phyloP scores from a whole-genome alignment of 2,888 invertebrate species.

The Cryptocephalus moraei region DNA sequence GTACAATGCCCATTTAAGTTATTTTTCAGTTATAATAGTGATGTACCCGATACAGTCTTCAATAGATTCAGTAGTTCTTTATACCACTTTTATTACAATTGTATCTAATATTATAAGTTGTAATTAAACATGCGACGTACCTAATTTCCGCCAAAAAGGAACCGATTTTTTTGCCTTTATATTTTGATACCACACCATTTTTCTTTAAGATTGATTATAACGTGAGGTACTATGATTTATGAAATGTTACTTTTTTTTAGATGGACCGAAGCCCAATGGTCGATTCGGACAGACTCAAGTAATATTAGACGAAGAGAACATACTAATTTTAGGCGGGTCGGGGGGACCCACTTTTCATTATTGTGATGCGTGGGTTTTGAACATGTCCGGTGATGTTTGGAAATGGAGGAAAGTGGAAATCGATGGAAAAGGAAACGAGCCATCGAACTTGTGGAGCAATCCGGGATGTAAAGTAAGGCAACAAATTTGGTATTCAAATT shows the following conservation, averaged over 20 bases:
- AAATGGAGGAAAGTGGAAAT: conserved; percentile 67
- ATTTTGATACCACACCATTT: too few species aligned
- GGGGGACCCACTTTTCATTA: conserved; percentile 81
- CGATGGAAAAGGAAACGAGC: conserved; percentile 66
- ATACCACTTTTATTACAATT: too few species aligned
- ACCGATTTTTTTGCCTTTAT: too few species aligned
- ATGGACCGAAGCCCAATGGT: conserved; percentile 24
- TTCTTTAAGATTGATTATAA: too few species aligned
- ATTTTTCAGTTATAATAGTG: too few species aligned
- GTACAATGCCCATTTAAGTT: too few species aligned
- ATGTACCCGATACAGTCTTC: too few species aligned
- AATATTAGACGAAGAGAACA: conserved; percentile 62
- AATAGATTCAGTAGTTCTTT: too few species aligned
- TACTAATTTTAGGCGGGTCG: conserved; percentile 78
- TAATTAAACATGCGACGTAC: too few species aligned
- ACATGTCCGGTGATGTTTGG: conserved; percentile 60
- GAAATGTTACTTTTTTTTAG: conserved; percentile 18
- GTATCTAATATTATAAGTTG: too few species aligned
- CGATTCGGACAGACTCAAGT: conserved; percentile 92
- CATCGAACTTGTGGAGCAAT: conserved; percentile 87
- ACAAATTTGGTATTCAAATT: neutral
- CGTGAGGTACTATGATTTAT: too few species aligned
- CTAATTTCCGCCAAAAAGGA: too few species aligned
- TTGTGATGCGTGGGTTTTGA: conserved; percentile 85
- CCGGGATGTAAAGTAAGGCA: conserved; percentile 69